A percentile compares a stretch with the other conserved stretches of the same genome.
Evolutionary conservation across 2,888 invertebrate genomes (phyloP).

Genomic region (Lottia scabra): DNA sequence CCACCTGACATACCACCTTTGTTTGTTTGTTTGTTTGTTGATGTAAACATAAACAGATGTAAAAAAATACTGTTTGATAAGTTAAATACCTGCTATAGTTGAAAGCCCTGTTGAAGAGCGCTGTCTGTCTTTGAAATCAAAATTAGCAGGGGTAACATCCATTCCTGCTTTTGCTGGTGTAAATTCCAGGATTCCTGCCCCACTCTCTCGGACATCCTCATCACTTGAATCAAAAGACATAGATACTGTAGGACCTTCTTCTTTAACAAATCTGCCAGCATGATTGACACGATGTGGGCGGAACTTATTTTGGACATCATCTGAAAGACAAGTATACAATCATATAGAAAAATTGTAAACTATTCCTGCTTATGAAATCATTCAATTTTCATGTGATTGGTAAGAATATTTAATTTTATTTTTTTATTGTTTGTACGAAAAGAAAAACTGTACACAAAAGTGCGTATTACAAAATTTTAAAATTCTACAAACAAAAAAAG

Average conservation of each 20-base stretch:
- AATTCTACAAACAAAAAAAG: no score
- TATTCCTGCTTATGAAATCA: no score
- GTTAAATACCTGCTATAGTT: constrained; percentile 50
- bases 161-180: constrained; percentile 88
- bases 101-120: constrained; percentile 40
- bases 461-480: no score
- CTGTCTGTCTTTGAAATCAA: constrained; percentile 66
- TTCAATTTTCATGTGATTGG: no score
- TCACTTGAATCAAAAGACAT: constrained; percentile 63
- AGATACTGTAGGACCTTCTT: constrained; percentile 44
- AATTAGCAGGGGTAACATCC: constrained; percentile 87
- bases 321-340: neutral
- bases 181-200: constrained; percentile 77
- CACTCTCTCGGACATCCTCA: constrained; percentile 67
- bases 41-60: no score
- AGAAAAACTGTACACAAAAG: no score
- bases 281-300: constrained; percentile 37
- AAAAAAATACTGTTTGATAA: no score
- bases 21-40: no score
- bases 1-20: no score
- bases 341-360: no score
- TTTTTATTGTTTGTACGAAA: no score
- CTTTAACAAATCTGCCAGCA: constrained; percentile 57
- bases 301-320: constrained; percentile 36
- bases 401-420: no score